phyloP scores from a whole-genome alignment of 2,888 invertebrate genomes.

The Dendrolimus pini region DNA sequence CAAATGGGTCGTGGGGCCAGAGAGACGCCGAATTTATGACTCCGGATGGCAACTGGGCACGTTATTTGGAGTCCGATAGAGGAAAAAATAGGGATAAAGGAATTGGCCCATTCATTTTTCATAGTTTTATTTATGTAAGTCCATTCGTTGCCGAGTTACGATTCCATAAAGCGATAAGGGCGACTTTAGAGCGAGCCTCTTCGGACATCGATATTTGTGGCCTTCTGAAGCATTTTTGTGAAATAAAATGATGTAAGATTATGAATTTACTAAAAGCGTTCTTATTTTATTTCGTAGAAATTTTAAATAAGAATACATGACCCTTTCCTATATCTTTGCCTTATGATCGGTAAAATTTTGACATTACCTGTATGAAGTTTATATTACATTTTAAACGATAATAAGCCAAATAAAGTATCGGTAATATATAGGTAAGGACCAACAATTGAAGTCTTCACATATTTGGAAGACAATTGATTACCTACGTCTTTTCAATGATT shows the following conservation, averaged over 20 bases:
- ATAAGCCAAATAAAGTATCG: too few species aligned
- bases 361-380: too few species aligned
- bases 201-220: not conserved
- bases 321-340: too few species aligned
- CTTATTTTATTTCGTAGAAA: too few species aligned
- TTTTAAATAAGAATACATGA: too few species aligned
- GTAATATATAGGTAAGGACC: too few species aligned
- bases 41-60: conserved; percentile 52
- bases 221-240: not conserved
- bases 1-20: conserved; percentile 62
- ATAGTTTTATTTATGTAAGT: conserved; percentile 63
- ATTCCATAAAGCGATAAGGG: conserved; percentile 38
- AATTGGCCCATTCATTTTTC: conserved; percentile 60
- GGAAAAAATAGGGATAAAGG: conserved; percentile 57
- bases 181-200: not conserved
- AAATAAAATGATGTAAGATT: not conserved
- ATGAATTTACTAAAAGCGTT: too few species aligned
- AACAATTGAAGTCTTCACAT: too few species aligned
- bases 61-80: conserved; percentile 56
- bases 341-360: too few species aligned
- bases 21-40: conserved; percentile 59
- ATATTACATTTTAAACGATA: too few species aligned
- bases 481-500: too few species aligned
- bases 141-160: conserved; percentile 42
- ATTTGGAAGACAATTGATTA: too few species aligned